Evolutionary conservation across 2,113 vertebrate genomes (phyloP), one percentile per base, ranked within the genome.

Genomic region (Cottus gobio): DNA sequence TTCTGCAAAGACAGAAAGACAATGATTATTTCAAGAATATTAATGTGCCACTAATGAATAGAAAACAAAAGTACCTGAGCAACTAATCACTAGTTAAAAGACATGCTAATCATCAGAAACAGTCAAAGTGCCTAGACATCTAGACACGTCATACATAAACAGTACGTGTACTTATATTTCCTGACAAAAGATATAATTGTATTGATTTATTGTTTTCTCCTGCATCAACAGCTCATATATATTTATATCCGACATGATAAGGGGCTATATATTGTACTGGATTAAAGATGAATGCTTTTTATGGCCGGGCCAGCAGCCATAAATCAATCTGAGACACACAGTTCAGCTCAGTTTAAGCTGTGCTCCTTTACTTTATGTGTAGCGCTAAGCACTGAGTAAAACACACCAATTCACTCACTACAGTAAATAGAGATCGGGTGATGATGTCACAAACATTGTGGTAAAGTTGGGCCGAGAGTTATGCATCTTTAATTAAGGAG

Each of bases 1-100:
- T 80, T 94, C 96, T 96, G 87, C 26, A 91, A 57, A 79, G 46
- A 83, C 22, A 83, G 44, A 71, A 30, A 18, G 5, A 70, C 69
- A 78, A 1, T 3, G 0, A 13, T 15, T 71, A 16, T 15, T 69
- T 5, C 22, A 48, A 48, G 7, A 4, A 6, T 18, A 26, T 24
- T 0, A 26, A 46, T 0, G 8, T 46, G 13, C 5, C 66, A 26
- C 15, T 46, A 34, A 5, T 11, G 42, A 60, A 64, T n/a, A 37
- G 0, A 37, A 54, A 50, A 30, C 39, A 11, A 56, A 18, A 48
- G 12, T 24, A 26, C 52, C 52, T n/a, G 26, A 3, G 11, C 26
- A 42, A 42, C 22, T 54, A 28, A 72, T 44, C 7, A 60, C 50
- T 10, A 15, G 11, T 6, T 58, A 16, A 30, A 4, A 77, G 31